Base-by-base conservation (phyloP, 2,888 invertebrate genomes). In the Epirrhoe alternata region DNA sequence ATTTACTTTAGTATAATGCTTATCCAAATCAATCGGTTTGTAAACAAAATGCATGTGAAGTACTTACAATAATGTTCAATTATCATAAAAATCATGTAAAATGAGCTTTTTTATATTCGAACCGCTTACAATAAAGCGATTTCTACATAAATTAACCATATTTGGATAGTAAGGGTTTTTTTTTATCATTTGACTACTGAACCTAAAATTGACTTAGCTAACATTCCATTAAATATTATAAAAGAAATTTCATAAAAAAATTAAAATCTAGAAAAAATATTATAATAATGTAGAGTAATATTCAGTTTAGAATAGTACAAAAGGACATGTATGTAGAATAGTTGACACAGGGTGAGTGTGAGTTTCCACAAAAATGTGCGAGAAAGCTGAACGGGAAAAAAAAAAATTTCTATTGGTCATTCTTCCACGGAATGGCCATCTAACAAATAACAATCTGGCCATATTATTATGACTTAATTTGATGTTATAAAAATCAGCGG, bases 211-310 rank as follows among this genome's bases (percentile, higher is more conserved):
- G 38, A 42, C 12, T 12, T 3, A 42, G 38, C 49, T 50, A n/a
- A 54, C 53, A 54, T 54, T 54, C 53, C 53, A 54, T 35, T 54
- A 49, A 2, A 24, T 2, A 24, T 24, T 47, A 49, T 31, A 31
- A 3, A 7, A 12, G 4, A 10, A 42, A 12, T 42, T 42, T 42
- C 12, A 42, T 42, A 42, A 42, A 38, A 38, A 42, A 42, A 12
- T 24, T 12, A 42, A 42, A 42, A 12, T 42, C 12, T 12, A 42
- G 38, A 42, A 42, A 42, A 42, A 42, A 33, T 33, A 33, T 33
- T 31, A 6, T 31, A 31, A 7, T 7, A 7, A 6, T 33, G 5
- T 33, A 7, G 6, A 33, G 33, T 33, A 7, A 7, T 33, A 17
- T 17, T 10, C 24, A 24, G 12, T 50, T 24, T 30, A 50, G 24